These are phyloP conservation scores for Riparia riparia DNA, from an alignment of 2,113 vertebrate species.

Conservation along the genomic window DNA sequence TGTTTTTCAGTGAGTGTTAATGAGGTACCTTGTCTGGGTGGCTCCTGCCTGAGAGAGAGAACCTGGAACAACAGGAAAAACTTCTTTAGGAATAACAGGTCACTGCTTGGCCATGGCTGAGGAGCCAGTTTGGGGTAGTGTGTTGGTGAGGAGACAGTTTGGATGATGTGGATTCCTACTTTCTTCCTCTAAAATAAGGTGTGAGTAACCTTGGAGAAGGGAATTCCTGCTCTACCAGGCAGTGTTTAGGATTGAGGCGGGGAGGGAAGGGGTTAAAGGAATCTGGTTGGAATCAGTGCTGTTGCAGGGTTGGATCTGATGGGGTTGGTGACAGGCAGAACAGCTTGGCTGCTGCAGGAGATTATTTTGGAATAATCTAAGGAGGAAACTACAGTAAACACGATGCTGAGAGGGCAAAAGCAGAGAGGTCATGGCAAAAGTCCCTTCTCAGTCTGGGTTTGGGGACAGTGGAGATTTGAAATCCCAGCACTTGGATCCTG, in stretches of 20 bases:
- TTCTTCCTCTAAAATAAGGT: background rate
- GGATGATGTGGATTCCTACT: background rate
- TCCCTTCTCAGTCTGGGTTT: background rate
- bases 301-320: background rate
- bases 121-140: background rate
- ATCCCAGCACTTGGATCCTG: fast-evolving
- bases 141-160: background rate
- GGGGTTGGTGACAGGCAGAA: background rate
- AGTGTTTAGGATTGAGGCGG: background rate
- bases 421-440: background rate
- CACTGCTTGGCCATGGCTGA: background rate
- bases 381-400: background rate
- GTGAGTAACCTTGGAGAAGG: background rate
- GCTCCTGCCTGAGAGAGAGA: background rate
- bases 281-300: background rate
- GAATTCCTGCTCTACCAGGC: background rate
- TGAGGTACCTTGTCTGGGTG: background rate
- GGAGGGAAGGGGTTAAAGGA: background rate
- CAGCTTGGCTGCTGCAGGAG: background rate
- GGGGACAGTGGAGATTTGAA: fast-evolving
- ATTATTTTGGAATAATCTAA: background rate
- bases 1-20: background rate
- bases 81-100: background rate
- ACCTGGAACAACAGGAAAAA: background rate
- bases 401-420: background rate